Conservation (phyloP, 2,888 invertebrate genomes). For the Agrotis ipsilon region DNA sequence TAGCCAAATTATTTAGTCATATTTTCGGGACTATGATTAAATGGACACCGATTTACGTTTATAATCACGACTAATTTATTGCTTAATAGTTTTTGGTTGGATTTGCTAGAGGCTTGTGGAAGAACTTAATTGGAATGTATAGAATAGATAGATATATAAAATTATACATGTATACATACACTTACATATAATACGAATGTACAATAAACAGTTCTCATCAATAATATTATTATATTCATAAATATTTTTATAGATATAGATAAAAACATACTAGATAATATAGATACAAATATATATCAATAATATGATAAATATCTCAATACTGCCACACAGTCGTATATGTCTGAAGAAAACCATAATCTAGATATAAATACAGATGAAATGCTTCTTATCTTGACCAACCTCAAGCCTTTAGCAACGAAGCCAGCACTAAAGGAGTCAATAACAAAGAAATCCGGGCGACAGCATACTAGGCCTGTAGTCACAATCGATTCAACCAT, state of each 20-base stretch:
- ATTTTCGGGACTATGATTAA: slow-evolving; percentile 59
- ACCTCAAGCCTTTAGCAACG: slow-evolving; percentile 43
- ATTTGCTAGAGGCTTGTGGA: slow-evolving; percentile 36
- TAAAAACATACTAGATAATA: neutral
- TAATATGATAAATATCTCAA: neutral
- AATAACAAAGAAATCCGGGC: slow-evolving; percentile 59
- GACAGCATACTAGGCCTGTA: slow-evolving; percentile 83
- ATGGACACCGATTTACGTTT: slow-evolving; percentile 71
- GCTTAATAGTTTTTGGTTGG: slow-evolving; percentile 45
- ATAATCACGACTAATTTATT: slow-evolving; percentile 63
- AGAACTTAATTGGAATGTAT: slow-evolving; percentile 3
- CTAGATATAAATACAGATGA: neutral
- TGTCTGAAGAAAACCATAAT: neutral
- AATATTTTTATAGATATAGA: neutral
- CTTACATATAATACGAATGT: slow-evolving; percentile 8
- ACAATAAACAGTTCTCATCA: neutral
- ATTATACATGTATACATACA: neutral
- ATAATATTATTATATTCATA: neutral
- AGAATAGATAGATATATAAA: neutral
- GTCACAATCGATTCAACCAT: slow-evolving; percentile 70
- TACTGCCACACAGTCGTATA: neutral
- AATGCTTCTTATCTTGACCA: slow-evolving; percentile 3
- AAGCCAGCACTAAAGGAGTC: slow-evolving; percentile 48
- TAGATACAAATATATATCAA: neutral
- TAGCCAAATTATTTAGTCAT: slow-evolving; percentile 68